Evolutionary conservation across 2,888 invertebrate genomes (phyloP), one percentile per base, ranked within the genome.

Genomic region (Acleris literana): DNA sequence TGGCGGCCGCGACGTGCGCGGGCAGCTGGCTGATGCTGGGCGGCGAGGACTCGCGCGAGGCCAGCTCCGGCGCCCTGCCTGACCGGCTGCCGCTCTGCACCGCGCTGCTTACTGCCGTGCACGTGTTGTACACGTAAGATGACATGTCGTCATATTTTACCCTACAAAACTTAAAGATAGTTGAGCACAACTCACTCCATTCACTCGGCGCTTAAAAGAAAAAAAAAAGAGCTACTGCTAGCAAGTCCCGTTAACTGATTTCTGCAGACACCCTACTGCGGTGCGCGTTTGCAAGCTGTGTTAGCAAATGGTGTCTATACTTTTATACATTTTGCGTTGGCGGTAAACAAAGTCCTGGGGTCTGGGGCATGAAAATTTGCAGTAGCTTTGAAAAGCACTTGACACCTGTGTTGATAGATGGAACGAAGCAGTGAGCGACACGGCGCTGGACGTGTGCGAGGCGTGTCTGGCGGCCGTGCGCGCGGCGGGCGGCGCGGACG

Each of bases 381-480:
- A 25, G 6, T 25, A 25, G 1, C 17, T 3, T 1, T n/a, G 2
- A 7, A 18, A n/a, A 16, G 44, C 1, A 5, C 33, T 33, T 33
- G 3, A 55, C 51, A 29, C 48, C 16, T 61, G 20, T 17, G 22
- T 11, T 20, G 3, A 1, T 66, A 89, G 89, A 0, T 85, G 83
- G 75, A 85, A 87, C 75, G 81, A 85, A 22, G 83, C 86, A 25
- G 87, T 92, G 33, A 84, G 87, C 68, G 88, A 88, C 73, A 70
- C 75, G 0, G 87, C 88, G 7, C 75, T 92, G 43, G 93, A 93
- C 71, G 86, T 90, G 64, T 92, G 93, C 76, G 93, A 93, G 74
- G 87, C 90, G 68, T 86, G 90, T 62, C 78, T 93, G 68, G 70
- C 81, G 43, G 87, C 83, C 2, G 83, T 89, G 68, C 86, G 91